Evolutionary conservation across 2,797 vertebrate species (phyloP), one percentile per base, ranked within the genome.

Genomic region (Phalloptychus januarius): DNA sequence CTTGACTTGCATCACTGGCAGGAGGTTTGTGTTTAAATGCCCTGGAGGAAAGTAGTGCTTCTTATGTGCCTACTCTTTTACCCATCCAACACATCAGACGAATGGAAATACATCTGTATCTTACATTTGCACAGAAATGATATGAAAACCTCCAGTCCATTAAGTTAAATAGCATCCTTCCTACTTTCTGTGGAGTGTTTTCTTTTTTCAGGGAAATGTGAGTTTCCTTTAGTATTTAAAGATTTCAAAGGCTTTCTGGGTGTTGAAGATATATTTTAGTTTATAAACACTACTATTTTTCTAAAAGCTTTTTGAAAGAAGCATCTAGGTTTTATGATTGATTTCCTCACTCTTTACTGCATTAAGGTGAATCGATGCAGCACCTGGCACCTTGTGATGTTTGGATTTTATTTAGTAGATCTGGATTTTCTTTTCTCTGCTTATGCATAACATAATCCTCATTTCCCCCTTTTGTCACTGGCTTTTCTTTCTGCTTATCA

Each of bases 251-350:
- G 45, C 71, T 76, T 87, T 73, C 58, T 20, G 25, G 23, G 78
- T 80, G 71, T 81, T 85, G 7, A 45, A 11, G 40, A 82, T 83
- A 65, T 63, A 74, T 87, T 77, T 84, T 16, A 78, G 76, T 81
- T 88, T 25, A 3, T 79, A 84, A 74, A 85, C 79, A 38, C 82
- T 85, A 72, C 18, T 54, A 28, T 82, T 78, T 73, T 56, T 67
- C 84, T 89, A 79, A 92, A 88, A 92, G 92, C 89, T 82, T 87
- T 85, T 78, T 84, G 72, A 87, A 86, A 81, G 85, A 77, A 74
- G 63, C 69, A 82, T 82, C 78, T 79, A 36, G 82, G 85, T 83
- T 80, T 83, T 65, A 73, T 74, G 81, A 85, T 89, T 86, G 82
- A 87, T 88, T 87, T 75, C 65, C 63, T 88, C 87, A 73, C 73